Percentiles rank a stretch among this genome's conserved stretches.
These are phyloP conservation scores for Aphelocoma californica DNA, from an alignment of 2,797 vertebrate species.

Conservation along the genomic window DNA sequence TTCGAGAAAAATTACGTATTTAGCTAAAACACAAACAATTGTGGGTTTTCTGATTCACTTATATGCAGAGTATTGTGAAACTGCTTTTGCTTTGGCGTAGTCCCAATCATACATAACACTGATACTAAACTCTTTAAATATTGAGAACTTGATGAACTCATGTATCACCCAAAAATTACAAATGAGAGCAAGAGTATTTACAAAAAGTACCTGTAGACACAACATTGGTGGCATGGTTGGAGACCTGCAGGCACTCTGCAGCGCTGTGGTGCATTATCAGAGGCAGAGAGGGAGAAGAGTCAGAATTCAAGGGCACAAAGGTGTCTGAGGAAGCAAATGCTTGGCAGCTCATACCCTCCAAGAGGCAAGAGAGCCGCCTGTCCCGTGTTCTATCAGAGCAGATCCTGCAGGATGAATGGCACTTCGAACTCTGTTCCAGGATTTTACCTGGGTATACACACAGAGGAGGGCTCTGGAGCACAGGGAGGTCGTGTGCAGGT, in stretches of 20 bases:
- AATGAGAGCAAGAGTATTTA: conserved; percentile 8
- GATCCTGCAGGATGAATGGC: background rate
- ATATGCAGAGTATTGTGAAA: background rate
- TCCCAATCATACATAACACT: background rate
- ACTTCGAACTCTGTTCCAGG: conserved; percentile 32
- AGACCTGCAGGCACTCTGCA: conserved; percentile 87
- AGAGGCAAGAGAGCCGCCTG: conserved; percentile 30
- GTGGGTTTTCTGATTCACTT: background rate
- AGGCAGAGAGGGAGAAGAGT: conserved; percentile 84
- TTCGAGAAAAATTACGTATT: background rate
- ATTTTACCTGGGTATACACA: conserved; percentile 77
- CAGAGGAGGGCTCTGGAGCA: conserved; percentile 66
- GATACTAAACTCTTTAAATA: background rate
- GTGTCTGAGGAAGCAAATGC: conserved; percentile 86
- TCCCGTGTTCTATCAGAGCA: background rate
- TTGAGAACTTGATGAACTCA: background rate
- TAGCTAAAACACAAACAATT: background rate
- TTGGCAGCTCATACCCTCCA: conserved; percentile 90
- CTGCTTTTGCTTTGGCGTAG: background rate
- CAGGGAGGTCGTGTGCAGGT: conserved; percentile 83
- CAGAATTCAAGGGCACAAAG: conserved; percentile 86
- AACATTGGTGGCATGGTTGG: conserved; percentile 90
- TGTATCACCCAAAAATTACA: background rate
- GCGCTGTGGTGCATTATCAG: conserved; percentile 94
- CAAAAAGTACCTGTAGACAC: conserved; percentile 88